Base-by-base conservation (phyloP, 2,113 vertebrate genomes). In the Noctilio leporinus region DNA sequence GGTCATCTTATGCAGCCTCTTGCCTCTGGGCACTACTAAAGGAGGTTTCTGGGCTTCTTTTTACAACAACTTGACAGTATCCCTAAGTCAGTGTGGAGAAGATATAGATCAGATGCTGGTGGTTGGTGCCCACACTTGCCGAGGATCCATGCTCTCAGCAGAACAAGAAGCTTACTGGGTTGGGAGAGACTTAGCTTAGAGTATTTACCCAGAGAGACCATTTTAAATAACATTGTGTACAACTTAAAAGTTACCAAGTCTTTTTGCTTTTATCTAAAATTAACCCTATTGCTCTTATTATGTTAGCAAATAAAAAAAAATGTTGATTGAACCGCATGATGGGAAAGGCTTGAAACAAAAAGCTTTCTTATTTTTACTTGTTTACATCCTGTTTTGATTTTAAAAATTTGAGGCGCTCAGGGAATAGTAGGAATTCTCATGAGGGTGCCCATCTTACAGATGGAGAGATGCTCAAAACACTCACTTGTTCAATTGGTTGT, bases 211-310 rank as follows among this genome's bases (percentile, higher is more conserved):
- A 90, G 77, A 89, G 78, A 96, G 24, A 86, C n/a, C 14, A 53
- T 91, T 95, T 94, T 84, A 95, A 95, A 91, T 70, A 92, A 86
- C 43, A 53, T 53, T 91, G 45, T 43, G 43, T 91, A 64, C 40
- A 64, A 82, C 85, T 95, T 92, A 91, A 92, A 96, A 97, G 81
- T 76, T 72, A 85, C 65, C 4, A 4, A 28, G 87, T 80, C 88
- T 95, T 35, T 35, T 93, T 93, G 62, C 87, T 96, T 97, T 97
- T 95, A 67, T 88, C 95, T 94, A 93, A 95, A 95, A 95, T 96
- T 95, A 94, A 87, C 92, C 33, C 43, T 35, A 80, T 95, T 90
- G 93, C 89, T 96, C 96, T 93, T 81, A 86, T 55, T 92, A 49
- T 82, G 67, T 53, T 92, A 30, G 70, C 93, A 93, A 96, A 95